Evolutionary conservation across 2,888 invertebrate genomes (phyloP).

Genomic region (Tenthredo scrophulariae): DNA sequence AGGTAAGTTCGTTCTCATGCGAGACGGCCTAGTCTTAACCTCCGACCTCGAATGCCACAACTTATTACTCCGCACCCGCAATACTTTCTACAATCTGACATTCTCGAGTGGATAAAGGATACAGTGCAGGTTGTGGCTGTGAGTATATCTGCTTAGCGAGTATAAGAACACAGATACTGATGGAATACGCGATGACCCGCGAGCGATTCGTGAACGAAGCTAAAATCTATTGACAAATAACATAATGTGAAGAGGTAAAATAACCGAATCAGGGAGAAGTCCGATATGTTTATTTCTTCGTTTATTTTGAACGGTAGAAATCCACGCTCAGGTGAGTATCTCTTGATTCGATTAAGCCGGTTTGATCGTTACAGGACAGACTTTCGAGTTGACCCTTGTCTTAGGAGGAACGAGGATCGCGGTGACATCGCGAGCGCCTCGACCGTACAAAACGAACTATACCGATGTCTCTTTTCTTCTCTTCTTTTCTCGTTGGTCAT

Average conservation of each 20-base stretch:
- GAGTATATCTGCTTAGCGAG: no score
- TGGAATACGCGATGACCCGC: constrained; percentile 5
- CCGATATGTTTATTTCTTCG: neutral
- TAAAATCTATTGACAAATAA: neutral
- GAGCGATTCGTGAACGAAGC: neutral
- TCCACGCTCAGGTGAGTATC: constrained; percentile 15
- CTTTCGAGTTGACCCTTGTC: constrained; percentile 13
- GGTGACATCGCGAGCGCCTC: constrained; percentile 39
- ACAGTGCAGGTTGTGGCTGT: neutral
- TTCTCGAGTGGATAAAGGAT: constrained; percentile 6
- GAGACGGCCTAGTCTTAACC: constrained; percentile 74
- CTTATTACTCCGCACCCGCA: constrained; percentile 70
- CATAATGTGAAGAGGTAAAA: neutral
- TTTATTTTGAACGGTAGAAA: neutral
- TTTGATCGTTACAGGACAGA: neutral
- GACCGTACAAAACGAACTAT: neutral
- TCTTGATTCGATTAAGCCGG: constrained; percentile 21
- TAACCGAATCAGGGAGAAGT: neutral
- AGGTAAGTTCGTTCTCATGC: constrained; percentile 67
- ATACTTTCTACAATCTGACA: constrained; percentile 67
- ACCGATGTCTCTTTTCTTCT: neutral
- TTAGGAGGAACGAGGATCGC: constrained; percentile 9
- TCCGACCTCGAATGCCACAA: constrained; percentile 74
- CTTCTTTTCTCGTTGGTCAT: neutral
- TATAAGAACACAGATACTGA: neutral